phyloP scores from a whole-genome alignment of 2,113 vertebrate genomes.

The Nesogale talazaci region DNA sequence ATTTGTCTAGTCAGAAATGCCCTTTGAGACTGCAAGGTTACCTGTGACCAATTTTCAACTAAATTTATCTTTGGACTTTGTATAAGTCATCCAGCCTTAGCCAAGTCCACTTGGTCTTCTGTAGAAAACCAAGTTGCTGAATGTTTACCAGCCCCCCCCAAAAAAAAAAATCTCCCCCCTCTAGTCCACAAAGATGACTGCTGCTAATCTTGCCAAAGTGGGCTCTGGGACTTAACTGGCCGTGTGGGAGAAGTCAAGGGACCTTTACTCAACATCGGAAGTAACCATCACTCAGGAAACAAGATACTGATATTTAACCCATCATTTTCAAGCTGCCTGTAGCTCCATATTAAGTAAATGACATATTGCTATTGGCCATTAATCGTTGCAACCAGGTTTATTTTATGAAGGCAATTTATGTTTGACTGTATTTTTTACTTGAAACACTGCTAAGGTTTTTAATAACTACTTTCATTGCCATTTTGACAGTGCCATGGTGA shows the following conservation, averaged over 20 bases:
- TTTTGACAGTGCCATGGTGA: constrained; percentile 43
- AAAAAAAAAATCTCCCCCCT: constrained; percentile 47
- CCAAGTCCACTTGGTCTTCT: constrained; percentile 67
- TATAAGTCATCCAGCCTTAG: constrained; percentile 69
- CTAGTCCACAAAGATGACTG: constrained; percentile 44
- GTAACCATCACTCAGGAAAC: constrained; percentile 68
- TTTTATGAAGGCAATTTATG: constrained; percentile 62
- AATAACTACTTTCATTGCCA: constrained; percentile 47
- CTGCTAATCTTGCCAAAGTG: constrained; percentile 59
- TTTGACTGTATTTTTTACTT: constrained; percentile 69
- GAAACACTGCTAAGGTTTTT: constrained; percentile 51
- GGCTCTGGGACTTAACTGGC: constrained; percentile 54
- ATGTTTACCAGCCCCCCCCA: constrained; percentile 27
- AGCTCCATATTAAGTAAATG: constrained; percentile 58
- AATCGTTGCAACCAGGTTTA: constrained; percentile 34
- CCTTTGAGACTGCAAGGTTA: constrained; percentile 79
- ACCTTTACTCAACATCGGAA: constrained; percentile 66
- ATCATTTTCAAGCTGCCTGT: constrained; percentile 65
- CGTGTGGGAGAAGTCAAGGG: constrained; percentile 53
- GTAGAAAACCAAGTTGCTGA: constrained; percentile 53
- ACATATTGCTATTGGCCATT: constrained; percentile 51
- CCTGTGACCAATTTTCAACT: constrained; percentile 80
- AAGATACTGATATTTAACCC: constrained; percentile 70
- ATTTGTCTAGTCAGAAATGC: constrained; percentile 81
- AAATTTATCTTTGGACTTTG: constrained; percentile 82